A percentile compares a stretch with the other conserved stretches of the same genome.
phyloP scores from a whole-genome alignment of 2,888 invertebrate species.

The Tetragonisca angustula region DNA sequence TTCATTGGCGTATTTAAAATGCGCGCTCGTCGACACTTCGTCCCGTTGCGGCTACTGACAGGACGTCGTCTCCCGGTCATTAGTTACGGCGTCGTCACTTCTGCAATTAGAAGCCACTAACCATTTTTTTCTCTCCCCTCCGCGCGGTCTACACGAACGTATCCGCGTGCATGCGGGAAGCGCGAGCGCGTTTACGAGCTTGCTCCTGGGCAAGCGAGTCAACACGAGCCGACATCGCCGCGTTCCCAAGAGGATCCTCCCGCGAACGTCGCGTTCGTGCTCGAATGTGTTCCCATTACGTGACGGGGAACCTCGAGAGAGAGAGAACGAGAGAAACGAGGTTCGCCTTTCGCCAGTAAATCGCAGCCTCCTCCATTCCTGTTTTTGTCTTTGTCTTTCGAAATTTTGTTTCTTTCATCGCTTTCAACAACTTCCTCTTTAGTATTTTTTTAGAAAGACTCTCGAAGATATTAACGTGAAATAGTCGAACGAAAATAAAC shows the following conservation, averaged over 20 bases:
- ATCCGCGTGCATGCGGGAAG: neutral
- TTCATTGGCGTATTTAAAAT: constrained; percentile 67
- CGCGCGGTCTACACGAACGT: neutral
- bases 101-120: constrained; percentile 82
- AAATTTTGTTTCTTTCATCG: neutral
- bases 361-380: neutral
- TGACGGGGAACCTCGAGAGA: neutral
- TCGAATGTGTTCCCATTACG: constrained; percentile 2
- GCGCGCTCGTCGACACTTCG: constrained; percentile 71
- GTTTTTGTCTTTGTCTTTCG: neutral
- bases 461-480: neutral
- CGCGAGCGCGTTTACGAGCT: constrained; percentile 58
- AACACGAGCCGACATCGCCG: constrained; percentile 33
- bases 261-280: neutral
- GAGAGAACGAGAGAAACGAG: too few relatives aligned
- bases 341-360: neutral
- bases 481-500: too few relatives aligned
- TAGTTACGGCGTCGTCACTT: constrained; percentile 83
- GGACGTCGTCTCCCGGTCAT: constrained; percentile 80
- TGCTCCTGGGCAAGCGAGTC: constrained; percentile 54
- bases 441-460: too few relatives aligned
- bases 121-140: constrained; percentile 58
- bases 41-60: constrained; percentile 77
- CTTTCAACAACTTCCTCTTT: too few relatives aligned
- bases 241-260: constrained; percentile 60